Conservation (phyloP, 2,797 vertebrate species). For the Siniperca undulata region DNA sequence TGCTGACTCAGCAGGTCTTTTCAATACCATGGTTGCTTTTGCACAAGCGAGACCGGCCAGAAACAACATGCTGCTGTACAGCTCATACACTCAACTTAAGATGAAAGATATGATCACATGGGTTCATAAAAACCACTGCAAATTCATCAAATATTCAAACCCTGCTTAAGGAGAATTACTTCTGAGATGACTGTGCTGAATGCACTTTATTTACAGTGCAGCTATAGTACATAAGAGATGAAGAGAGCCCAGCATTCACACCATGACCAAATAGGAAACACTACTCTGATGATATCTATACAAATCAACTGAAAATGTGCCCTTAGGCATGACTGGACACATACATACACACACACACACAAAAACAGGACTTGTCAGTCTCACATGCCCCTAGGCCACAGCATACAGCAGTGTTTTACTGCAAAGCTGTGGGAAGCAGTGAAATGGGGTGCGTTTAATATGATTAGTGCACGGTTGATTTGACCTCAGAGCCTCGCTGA, state of each 20-base stretch:
- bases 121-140: slow-evolving; percentile 32
- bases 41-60: not conserved
- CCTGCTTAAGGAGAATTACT: slow-evolving; percentile 21
- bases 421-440: slow-evolving; percentile 70
- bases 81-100: not conserved
- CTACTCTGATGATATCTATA: slow-evolving; percentile 41
- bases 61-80: not conserved
- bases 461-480: slow-evolving; percentile 79
- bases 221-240: slow-evolving; percentile 35
- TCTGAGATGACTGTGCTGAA: slow-evolving; percentile 41
- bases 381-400: slow-evolving; percentile 45
- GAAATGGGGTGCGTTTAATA: slow-evolving; percentile 82
- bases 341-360: slow-evolving; percentile 28
- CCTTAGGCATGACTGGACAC: slow-evolving; percentile 47
- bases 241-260: slow-evolving; percentile 21
- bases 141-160: slow-evolving; percentile 58
- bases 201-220: slow-evolving; percentile 30
- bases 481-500: slow-evolving; percentile 68
- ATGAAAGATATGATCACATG: slow-evolving; percentile 20
- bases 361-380: slow-evolving; percentile 37
- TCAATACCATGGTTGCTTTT: not conserved
- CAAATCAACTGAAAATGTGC: slow-evolving; percentile 41
- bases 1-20: slow-evolving; percentile 29
- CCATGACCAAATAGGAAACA: slow-evolving; percentile 18
- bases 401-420: slow-evolving; percentile 51